phyloP scores from a whole-genome alignment of 1,140 invertebrate species.

The Drosophila equinoxialis region DNA sequence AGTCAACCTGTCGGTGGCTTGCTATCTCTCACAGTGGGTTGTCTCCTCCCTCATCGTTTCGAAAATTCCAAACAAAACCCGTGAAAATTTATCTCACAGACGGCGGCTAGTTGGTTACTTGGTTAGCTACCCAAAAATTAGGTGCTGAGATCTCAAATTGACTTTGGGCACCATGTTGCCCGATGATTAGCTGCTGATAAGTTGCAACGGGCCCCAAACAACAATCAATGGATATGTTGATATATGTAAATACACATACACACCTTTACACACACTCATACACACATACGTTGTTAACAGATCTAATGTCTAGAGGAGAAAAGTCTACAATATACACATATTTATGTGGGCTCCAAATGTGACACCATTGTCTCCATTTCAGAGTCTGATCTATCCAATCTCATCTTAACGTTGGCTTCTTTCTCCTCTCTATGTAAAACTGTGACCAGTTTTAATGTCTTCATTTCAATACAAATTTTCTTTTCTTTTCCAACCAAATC shows the following conservation, averaged over 20 bases:
- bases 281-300: background rate
- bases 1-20: background rate
- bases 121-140: constrained; percentile 57
- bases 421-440: constrained; percentile 29
- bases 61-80: constrained; percentile 55
- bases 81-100: constrained; percentile 58
- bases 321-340: constrained; percentile 13
- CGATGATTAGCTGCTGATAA: constrained; percentile 76
- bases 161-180: constrained; percentile 48
- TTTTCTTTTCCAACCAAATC: constrained; percentile 25
- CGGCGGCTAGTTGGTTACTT: constrained; percentile 14
- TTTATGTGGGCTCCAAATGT: constrained; percentile 61
- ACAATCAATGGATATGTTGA: constrained; percentile 67
- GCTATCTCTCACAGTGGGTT: constrained; percentile 51
- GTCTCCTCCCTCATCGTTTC: constrained; percentile 24
- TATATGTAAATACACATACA: constrained; percentile 56
- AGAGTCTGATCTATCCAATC: constrained; percentile 38
- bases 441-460: constrained; percentile 57
- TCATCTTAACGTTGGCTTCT: constrained; percentile 28
- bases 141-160: constrained; percentile 76
- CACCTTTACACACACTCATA: background rate
- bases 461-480: constrained; percentile 58
- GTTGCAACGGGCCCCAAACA: constrained; percentile 45
- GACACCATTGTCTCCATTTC: constrained; percentile 60
- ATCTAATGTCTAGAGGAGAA: constrained; percentile 18